Evolutionary conservation across 2,888 invertebrate genomes (phyloP), one percentile per base, ranked within the genome.

Genomic region (Agonopterix heracliana): DNA sequence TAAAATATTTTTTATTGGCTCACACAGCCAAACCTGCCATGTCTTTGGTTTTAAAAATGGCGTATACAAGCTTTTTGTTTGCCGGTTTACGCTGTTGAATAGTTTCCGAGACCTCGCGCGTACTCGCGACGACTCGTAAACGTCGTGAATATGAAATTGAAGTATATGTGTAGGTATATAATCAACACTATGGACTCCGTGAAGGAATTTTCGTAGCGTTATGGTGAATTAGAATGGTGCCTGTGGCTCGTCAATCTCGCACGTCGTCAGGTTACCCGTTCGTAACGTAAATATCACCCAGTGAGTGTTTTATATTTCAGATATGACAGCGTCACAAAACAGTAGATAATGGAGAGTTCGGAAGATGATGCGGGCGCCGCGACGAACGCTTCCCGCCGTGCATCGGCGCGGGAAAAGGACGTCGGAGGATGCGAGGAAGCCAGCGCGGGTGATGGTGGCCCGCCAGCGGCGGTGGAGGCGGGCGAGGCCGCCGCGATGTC

Each of bases 31-130:
- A 79, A 81, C 83, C 86, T 87, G 87, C 86, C 87, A 86, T 88
- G 89, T 89, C 89, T 89, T 87, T 84, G 88, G 87, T 89, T 89
- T 89, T 89, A 89, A 90, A 90, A 89, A 90, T 90, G 90, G 90
- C 90, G 90, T 89, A 89, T 89, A 89, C 89, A 89, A 89, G 89
- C 89, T 89, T 89, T 89, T 90, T 89, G 90, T 89, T 89, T 87
- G 90, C 89, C 90, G 89, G 89, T 88, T 83, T 87, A 86, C 78
- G 81, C 79, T 81, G 79, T 81, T 88, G 81, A 89, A 83, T 76
- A 77, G 77, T 81, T 81, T 81, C 72, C 74, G 73, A 78, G 74
- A 78, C 78, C 78, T 75, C 71, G 80, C 75, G 77, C 74, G 73
- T 74, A 60, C 60, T 72, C 79, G 74, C 61, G 62, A 71, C 72